Percentiles rank a stretch among this genome's conserved stretches.
phyloP scores from a whole-genome alignment of 1,140 invertebrate genomes.

The silkworm (Bombyx mori) region ASM3026992v2 NC_085129.1:14132001-14132500 shows the following conservation, averaged over 20 bases:
- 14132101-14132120: slow-evolving; percentile 3
- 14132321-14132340: too few species aligned
- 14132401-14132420: too few species aligned
- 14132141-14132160: slow-evolving; percentile 12
- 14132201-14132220: background rate
- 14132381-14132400: too few species aligned
- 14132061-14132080: slow-evolving; percentile 8
- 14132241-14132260: background rate
- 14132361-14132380: too few species aligned
- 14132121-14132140: slow-evolving; percentile 30
- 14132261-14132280: too few species aligned
- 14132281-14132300: too few species aligned
- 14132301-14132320: too few species aligned
- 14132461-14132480: background rate
- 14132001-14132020: slow-evolving; percentile 24
- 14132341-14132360: too few species aligned
- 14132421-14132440: too few species aligned
- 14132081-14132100: slow-evolving; percentile 22
- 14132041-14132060: slow-evolving; percentile 24
- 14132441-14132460: too few species aligned
- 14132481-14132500: background rate
- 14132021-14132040: slow-evolving; percentile 23
- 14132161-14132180: background rate
- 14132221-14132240: background rate
- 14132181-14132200: background rate